Base-by-base conservation (phyloP, 2,888 invertebrate genomes). In the Cartodere bifasciata region DNA sequence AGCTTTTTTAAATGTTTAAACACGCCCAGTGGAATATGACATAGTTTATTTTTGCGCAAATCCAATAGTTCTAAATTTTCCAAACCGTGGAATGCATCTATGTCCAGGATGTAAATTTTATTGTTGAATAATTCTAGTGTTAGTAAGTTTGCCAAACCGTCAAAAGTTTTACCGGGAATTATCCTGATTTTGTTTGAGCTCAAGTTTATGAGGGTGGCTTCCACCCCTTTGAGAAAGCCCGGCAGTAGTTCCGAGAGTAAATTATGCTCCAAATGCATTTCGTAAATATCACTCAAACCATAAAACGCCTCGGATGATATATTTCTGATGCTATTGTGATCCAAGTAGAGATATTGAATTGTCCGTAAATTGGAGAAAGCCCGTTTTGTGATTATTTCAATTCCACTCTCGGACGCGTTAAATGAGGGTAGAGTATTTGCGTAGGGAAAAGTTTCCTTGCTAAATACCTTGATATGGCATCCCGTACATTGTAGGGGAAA, bases 41-140 rank as follows among this genome's bases (percentile, higher is more conserved):
- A 55, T 11, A 58, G 31, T 4, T 43, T 29, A 35, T 58, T 58
- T 9, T 44, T 37, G 11, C 48, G 41, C 23, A 58, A 38, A 38
- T 54, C 46, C 32, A 58, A 42, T 16, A 46, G 41, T 38, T 57
- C 55, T 21, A 55, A 29, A 28, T 39, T 45, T 5, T 47, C 41
- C 13, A 56, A 36, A 17, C 47, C 41, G 6, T 36, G 30, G 30
- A 58, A 54, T 1, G 54, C 42, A 23, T 54, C 44, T 16, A 26
- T 28, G 25, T 51, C 14, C 3, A 58, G 25, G 13, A 40, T 47
- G 22, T 39, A 42, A 9, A 58, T 50, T 13, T 46, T 35, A 40
- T 58, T 59, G 23, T 46, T 29, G 4, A 54, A 52, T 14, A 59
- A 34, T 38, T 54, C 54, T 16, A 59, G 41, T 13, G 42, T 43